Percentiles rank a stretch among this genome's conserved stretches.
These are phyloP conservation scores for Trematomus bernacchii DNA, from an alignment of 2,797 vertebrate species.

Conservation along the genomic window DNA sequence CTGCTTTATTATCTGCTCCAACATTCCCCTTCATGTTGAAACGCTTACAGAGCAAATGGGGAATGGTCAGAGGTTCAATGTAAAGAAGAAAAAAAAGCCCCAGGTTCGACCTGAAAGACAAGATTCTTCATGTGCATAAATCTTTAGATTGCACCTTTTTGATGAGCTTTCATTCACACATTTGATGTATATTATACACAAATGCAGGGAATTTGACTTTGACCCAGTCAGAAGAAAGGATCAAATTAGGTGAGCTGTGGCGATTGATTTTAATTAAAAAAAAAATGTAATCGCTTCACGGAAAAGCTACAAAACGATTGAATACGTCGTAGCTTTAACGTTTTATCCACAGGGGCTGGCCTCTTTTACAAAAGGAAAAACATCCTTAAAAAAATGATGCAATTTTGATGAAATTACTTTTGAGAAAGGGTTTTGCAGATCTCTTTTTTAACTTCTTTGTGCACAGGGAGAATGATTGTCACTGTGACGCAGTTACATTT, in stretches of 20 bases:
- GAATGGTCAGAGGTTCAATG: constrained; percentile 59
- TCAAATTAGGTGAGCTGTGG: neutral
- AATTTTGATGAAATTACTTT: constrained; percentile 45
- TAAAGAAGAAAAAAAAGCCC: neutral
- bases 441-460: neutral
- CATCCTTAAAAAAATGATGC: constrained; percentile 20
- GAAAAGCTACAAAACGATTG: constrained; percentile 22
- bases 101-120: constrained; percentile 19
- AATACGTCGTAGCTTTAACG: constrained; percentile 2
- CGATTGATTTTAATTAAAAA: constrained; percentile 41
- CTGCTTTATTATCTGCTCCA: constrained; percentile 49
- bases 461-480: constrained; percentile 3
- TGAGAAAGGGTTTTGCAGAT: constrained; percentile 29
- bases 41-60: constrained; percentile 65
- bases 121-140: constrained; percentile 25
- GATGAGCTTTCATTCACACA: constrained; percentile 20
- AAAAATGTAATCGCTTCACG: neutral
- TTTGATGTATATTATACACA: neutral
- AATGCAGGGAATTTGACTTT: neutral
- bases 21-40: constrained; percentile 68
- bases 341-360: constrained; percentile 20
- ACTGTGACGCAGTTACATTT: neutral
- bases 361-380: constrained; percentile 32
- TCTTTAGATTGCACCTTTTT: constrained; percentile 9
- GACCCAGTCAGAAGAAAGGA: constrained; percentile 8